A percentile compares a stretch with the other conserved stretches of the same genome.
Evolutionary conservation across 30 jellyfish, hydroid and myxozoan species (phyloP).

Genomic region (Hydractinia echinata): DNA sequence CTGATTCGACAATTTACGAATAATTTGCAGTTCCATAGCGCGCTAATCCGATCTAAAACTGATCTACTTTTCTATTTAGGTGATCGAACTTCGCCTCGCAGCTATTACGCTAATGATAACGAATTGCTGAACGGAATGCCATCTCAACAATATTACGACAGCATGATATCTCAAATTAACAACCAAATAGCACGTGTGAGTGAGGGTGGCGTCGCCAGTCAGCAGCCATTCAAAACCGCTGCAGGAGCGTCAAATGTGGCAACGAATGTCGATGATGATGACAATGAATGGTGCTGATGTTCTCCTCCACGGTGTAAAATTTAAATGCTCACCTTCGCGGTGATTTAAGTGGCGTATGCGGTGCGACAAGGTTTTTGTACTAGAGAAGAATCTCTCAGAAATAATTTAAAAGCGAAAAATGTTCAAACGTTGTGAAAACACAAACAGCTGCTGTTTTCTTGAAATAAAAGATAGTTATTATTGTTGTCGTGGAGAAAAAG

Average conservation of each 20-base stretch:
- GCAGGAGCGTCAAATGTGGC: conserved; percentile 48
- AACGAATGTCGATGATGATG: conserved; percentile 80
- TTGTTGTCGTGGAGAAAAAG: too few relatives aligned
- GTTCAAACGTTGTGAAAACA: too few relatives aligned
- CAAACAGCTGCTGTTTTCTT: too few relatives aligned
- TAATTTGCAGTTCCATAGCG: neutral
- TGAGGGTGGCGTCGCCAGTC: conserved; percentile 54
- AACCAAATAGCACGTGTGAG: conserved; percentile 90
- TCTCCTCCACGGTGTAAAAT: too few relatives aligned
- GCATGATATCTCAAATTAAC: conserved; percentile 91
- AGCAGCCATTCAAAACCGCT: neutral
- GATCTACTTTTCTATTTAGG: neutral
- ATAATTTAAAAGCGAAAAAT: too few relatives aligned
- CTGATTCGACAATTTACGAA: too few relatives aligned
- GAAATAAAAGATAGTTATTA: too few relatives aligned
- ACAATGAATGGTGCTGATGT: conserved; percentile 90
- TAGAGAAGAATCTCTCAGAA: too few relatives aligned
- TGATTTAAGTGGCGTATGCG: too few relatives aligned
- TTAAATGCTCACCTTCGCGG: too few relatives aligned
- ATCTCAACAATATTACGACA: conserved; percentile 94
- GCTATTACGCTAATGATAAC: conserved; percentile 47
- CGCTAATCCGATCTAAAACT: neutral
- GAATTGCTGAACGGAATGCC: conserved; percentile 79
- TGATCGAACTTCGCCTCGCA: neutral
- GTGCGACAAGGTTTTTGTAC: too few relatives aligned